Conservation (phyloP, 2,113 vertebrate species). For the Phocoena sinus region DNA sequence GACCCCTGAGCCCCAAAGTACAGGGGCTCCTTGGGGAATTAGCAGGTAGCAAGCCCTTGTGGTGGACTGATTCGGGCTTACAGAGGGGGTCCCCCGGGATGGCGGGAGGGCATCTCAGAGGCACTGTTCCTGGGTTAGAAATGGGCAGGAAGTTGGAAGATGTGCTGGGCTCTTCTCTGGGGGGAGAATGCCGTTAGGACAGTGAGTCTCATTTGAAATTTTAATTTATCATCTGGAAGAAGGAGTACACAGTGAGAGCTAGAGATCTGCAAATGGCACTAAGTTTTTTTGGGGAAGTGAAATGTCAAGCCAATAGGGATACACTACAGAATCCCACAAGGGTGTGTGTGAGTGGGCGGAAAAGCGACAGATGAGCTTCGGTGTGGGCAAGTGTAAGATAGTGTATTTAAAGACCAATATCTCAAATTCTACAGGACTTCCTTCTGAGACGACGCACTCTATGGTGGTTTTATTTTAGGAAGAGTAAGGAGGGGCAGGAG, state of each 20-base stretch:
- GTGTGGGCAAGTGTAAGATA: constrained; percentile 39
- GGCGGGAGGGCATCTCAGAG: rapidly evolving
- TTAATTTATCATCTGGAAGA: constrained; percentile 9
- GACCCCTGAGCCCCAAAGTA: background rate
- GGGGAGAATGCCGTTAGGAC: background rate
- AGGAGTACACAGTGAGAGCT: background rate
- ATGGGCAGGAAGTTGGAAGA: background rate
- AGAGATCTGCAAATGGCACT: constrained; percentile 35
- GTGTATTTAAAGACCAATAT: constrained; percentile 47
- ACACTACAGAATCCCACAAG: background rate
- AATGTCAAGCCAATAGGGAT: constrained; percentile 55
- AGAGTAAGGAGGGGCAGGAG: background rate
- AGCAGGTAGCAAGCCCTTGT: background rate
- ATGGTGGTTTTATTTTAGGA: background rate
- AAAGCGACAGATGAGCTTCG: constrained; percentile 37
- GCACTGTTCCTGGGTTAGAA: background rate
- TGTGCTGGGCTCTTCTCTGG: background rate
- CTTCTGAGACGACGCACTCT: constrained; percentile 35
- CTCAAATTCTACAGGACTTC: constrained; percentile 42
- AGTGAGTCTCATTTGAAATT: background rate
- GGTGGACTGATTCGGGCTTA: background rate
- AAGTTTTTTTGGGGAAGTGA: constrained; percentile 1
- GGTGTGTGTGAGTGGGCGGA: constrained; percentile 37
- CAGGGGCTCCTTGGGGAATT: background rate
- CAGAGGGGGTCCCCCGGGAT: background rate